Base-by-base conservation (phyloP, 2,797 vertebrate species). In the Acipenser ruthenus region DNA sequence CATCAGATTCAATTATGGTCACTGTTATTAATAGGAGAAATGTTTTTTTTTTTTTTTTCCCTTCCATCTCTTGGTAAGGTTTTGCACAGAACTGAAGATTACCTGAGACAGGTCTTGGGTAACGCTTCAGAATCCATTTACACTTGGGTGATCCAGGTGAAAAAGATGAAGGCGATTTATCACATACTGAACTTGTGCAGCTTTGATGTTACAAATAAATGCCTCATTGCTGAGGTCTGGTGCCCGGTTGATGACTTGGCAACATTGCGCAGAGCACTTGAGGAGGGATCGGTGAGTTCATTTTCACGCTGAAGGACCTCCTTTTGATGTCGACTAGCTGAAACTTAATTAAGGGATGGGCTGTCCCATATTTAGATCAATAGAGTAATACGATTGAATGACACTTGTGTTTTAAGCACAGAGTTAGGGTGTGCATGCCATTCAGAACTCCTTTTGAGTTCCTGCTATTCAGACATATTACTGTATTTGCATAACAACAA, bases 111-210 rank as follows among this genome's bases (percentile, higher is more conserved):
- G 72, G 94, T 99, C 66, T 77, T 98, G 68, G 90, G 91, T 6
- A 98, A 95, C 70, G 96, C 97, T 0, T 95, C 95, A 0, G 96
- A 99, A 72, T 96, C 95, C 0, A 83, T 98, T 72, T 95, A 91
- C 70, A 89, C 86, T 0, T 97, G 94, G 82, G 91, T 93, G 58
- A 77, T 98, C 69, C 95, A 97, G 70, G 94, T 99, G 72, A 95
- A 93, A 85, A 98, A 99, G 80, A 97, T 97, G 95, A 99, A 99
- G 77, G 95, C 96, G 70, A 94, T 99, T 76, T 99, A 99, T 77
- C 97, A 97, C 10, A 93, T 94, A 65, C 89, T 99, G 63, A 99
- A 99, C 84, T 84, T 94, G 78, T 99, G 97, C 77, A 98, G 96
- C 79, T 95, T 99, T 3, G 96, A 99, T n/a, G 95, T 99, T 59